These are phyloP conservation scores for Papilio glaucus DNA, from an alignment of 1,140 invertebrate species.

Conservation along the genomic window DNA sequence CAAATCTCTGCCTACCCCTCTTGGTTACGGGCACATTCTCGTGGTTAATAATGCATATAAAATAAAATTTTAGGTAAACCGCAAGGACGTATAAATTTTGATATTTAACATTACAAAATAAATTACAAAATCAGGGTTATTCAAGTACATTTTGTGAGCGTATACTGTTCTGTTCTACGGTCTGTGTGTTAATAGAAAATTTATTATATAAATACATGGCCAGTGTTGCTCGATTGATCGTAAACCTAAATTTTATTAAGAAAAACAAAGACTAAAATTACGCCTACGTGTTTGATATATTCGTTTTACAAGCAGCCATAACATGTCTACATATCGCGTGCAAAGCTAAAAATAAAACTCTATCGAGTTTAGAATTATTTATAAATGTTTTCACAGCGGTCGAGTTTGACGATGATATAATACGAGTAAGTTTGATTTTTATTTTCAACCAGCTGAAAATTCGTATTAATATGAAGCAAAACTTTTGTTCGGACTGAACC, in stretches of 20 bases:
- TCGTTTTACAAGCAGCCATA: not conserved
- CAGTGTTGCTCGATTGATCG: conserved; percentile 7
- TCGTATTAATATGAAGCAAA: too few species aligned
- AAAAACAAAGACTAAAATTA: conserved; percentile 22
- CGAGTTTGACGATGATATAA: too few species aligned
- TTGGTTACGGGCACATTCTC: too few species aligned
- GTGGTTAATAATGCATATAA: too few species aligned
- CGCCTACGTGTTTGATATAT: conserved; percentile 3
- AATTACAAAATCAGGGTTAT: not conserved
- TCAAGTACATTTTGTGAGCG: not conserved
- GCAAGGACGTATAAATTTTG: not conserved
- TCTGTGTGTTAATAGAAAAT: conserved; percentile 11
- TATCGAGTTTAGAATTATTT: too few species aligned
- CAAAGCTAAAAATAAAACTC: too few species aligned
- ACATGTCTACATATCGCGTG: not conserved
- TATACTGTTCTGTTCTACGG: not conserved
- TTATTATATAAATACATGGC: conserved; percentile 12
- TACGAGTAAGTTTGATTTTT: too few species aligned
- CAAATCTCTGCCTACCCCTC: too few species aligned
- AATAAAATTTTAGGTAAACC: too few species aligned
- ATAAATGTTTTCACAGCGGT: too few species aligned
- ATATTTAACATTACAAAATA: not conserved
- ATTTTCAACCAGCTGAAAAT: too few species aligned
- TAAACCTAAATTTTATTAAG: conserved; percentile 9
- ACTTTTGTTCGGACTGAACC: too few species aligned